phyloP scores from a whole-genome alignment of 2,797 vertebrate genomes.

The Cyprinodon diabolis region DNA sequence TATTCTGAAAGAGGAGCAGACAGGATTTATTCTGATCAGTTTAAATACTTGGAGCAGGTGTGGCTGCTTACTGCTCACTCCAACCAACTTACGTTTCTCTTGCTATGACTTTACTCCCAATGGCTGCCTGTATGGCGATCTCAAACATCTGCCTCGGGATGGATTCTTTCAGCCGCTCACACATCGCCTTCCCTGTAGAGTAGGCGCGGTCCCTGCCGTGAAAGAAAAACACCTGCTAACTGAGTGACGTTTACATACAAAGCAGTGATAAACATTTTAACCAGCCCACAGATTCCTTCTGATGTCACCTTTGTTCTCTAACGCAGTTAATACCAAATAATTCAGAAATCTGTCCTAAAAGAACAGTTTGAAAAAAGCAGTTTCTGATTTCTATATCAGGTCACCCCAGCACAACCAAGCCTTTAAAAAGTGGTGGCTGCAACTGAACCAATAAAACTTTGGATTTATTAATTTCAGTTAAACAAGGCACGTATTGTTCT shows the following conservation, averaged over 20 bases:
- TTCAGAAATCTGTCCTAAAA: neutral
- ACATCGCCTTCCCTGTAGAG: slow-evolving; percentile 87
- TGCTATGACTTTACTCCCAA: slow-evolving; percentile 92
- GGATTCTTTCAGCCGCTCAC: slow-evolving; percentile 89
- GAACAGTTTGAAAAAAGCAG: neutral
- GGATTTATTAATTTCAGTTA: too few relatives aligned
- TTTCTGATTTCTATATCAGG: too few relatives aligned
- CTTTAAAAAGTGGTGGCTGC: too few relatives aligned
- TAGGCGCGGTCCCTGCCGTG: slow-evolving; percentile 85
- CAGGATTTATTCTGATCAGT: neutral
- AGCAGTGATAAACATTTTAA: too few relatives aligned
- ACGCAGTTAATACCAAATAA: neutral
- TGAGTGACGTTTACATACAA: neutral
- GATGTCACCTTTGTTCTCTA: neutral
- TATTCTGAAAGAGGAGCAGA: slow-evolving; percentile 83
- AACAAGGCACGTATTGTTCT: too few relatives aligned
- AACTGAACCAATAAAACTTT: too few relatives aligned
- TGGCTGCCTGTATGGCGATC: slow-evolving; percentile 91
- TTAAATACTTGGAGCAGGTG: neutral
- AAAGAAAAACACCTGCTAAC: slow-evolving; percentile 6
- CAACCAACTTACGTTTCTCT: slow-evolving; percentile 91
- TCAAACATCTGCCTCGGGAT: slow-evolving; percentile 97
- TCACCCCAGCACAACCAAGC: too few relatives aligned
- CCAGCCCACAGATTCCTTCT: neutral
- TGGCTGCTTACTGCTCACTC: neutral